Conservation (phyloP, 2,113 vertebrate species). For the Callospermophilus lateralis region DNA sequence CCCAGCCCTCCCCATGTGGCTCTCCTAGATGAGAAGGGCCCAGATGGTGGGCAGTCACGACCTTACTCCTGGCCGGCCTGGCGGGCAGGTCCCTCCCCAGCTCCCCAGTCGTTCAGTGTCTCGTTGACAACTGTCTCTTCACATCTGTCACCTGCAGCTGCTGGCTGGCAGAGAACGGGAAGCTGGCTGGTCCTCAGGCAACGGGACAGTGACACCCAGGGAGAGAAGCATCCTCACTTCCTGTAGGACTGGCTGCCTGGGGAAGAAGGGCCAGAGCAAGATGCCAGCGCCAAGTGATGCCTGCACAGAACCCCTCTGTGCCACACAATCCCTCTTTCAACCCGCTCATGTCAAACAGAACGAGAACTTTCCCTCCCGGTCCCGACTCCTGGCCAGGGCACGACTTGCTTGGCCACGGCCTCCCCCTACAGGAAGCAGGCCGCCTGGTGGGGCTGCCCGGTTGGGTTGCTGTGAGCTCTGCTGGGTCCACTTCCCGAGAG, state of each 20-base stretch:
- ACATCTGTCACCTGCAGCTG: slow-evolving; percentile 1
- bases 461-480: too few species aligned
- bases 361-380: not conserved
- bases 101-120: fast-evolving
- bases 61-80: not conserved
- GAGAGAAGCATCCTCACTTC: slow-evolving; percentile 91
- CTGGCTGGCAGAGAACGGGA: slow-evolving; percentile 82
- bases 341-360: not conserved
- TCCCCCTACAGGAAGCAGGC: slow-evolving; percentile 48
- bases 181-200: slow-evolving; percentile 82
- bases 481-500: not conserved
- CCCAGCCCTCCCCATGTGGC: too few species aligned
- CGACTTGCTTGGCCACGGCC: not conserved
- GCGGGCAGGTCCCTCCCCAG: not conserved
- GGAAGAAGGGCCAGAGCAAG: slow-evolving; percentile 72
- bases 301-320: slow-evolving; percentile 59
- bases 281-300: slow-evolving; percentile 59
- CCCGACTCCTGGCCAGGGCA: not conserved
- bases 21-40: not conserved
- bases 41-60: fast-evolving
- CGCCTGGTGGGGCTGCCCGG: not conserved
- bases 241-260: slow-evolving; percentile 91
- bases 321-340: not conserved
- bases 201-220: slow-evolving; percentile 56
- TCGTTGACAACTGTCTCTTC: not conserved